A percentile compares a stretch with the other conserved stretches of the same genome.
phyloP scores from a whole-genome alignment of 1,140 invertebrate genomes.

The Danaus melanippus region DNA sequence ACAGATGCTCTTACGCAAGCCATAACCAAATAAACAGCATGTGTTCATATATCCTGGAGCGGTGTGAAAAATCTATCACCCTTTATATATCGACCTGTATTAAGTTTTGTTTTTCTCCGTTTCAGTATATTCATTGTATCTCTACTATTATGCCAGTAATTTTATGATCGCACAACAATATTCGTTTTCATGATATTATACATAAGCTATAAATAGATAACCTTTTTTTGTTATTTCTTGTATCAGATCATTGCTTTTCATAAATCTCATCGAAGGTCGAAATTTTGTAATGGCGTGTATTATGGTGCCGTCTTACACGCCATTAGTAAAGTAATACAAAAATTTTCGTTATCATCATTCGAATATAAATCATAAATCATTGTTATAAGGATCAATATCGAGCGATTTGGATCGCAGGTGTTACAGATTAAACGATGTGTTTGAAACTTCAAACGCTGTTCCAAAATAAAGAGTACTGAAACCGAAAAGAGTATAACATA shows the following conservation, averaged over 20 bases:
- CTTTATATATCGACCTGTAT: too few relatives aligned
- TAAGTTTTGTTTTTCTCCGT: too few relatives aligned
- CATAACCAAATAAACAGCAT: slow-evolving; percentile 65
- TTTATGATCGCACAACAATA: too few relatives aligned
- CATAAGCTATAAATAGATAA: too few relatives aligned
- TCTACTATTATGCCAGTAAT: too few relatives aligned
- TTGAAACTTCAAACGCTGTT: slow-evolving; percentile 17
- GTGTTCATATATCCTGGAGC: slow-evolving; percentile 51
- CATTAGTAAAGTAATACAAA: slow-evolving; percentile 21
- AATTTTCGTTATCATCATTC: not conserved
- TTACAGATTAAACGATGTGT: slow-evolving; percentile 16
- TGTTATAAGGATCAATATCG: not conserved
- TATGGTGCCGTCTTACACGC: slow-evolving; percentile 7
- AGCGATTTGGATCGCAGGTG: slow-evolving; percentile 7
- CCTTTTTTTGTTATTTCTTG: too few relatives aligned
- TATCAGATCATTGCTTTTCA: not conserved
- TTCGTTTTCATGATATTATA: not conserved
- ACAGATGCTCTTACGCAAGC: slow-evolving; percentile 58
- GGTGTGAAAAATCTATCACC: slow-evolving; percentile 44
- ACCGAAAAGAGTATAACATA: slow-evolving; percentile 9
- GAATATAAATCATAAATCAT: slow-evolving; percentile 6
- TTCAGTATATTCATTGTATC: too few relatives aligned
- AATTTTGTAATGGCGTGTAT: slow-evolving; percentile 6
- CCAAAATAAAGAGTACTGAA: slow-evolving; percentile 11
- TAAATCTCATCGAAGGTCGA: slow-evolving; percentile 18